phyloP scores from a whole-genome alignment of 2,888 invertebrate genomes.

The Conistra vaccinii region DNA sequence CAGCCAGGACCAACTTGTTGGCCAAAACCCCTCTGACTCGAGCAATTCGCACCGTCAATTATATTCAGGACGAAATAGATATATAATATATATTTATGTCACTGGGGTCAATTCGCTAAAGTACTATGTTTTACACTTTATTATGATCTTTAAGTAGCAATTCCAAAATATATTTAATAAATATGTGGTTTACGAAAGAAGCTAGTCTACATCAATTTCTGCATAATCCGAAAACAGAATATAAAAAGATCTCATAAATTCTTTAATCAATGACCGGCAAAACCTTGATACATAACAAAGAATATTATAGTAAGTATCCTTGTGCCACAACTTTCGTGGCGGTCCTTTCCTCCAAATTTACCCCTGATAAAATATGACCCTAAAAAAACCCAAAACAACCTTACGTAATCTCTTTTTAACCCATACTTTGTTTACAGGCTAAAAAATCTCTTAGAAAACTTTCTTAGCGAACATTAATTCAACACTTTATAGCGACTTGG shows the following conservation, averaged over 20 bases:
- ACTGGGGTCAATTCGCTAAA: too few species aligned
- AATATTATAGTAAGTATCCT: conserved; percentile 43
- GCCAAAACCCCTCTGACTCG: too few species aligned
- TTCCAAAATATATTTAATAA: too few species aligned
- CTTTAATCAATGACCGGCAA: conserved; percentile 10
- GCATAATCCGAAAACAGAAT: not conserved
- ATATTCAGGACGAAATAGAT: too few species aligned
- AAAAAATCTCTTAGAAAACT: conserved; percentile 58
- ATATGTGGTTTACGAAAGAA: too few species aligned
- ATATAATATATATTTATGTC: too few species aligned
- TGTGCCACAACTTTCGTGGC: conserved; percentile 21
- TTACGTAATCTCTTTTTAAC: conserved; percentile 62
- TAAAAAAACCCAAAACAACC: conserved; percentile 46
- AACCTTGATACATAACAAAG: conserved; percentile 38
- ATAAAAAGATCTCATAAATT: conserved; percentile 33
- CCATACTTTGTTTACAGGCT: conserved; percentile 62
- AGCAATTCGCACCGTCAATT: too few species aligned
- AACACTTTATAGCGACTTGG: conserved; percentile 48
- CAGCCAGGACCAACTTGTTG: too few species aligned
- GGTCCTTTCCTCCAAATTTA: conserved; percentile 40
- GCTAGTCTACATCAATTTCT: not conserved
- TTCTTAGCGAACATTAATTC: conserved; percentile 56
- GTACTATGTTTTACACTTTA: too few species aligned
- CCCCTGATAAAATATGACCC: conserved; percentile 37
- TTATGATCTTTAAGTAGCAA: too few species aligned